phyloP scores from a whole-genome alignment of 2,797 vertebrate genomes.

The Eulemur albifrons region DNA sequence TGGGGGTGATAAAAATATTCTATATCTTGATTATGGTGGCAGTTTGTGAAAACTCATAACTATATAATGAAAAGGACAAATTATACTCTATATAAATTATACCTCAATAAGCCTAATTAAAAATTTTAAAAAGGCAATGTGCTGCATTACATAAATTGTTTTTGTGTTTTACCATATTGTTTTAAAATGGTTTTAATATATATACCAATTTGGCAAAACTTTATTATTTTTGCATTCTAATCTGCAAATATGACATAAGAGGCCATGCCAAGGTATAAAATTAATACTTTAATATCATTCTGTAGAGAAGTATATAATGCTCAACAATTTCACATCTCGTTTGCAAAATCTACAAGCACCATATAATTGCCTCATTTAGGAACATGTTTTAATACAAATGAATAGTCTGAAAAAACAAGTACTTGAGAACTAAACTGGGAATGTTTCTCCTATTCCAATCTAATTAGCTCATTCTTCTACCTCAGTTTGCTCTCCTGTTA shows the following conservation, averaged over 20 bases:
- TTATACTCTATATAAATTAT: not conserved
- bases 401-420: slow-evolving; percentile 56
- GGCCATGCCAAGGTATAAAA: slow-evolving; percentile 64
- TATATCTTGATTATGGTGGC: not conserved
- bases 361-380: slow-evolving; percentile 58
- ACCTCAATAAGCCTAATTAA: not conserved
- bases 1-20: not conserved
- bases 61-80: not conserved
- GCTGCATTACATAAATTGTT: not conserved
- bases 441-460: slow-evolving; percentile 32
- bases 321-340: slow-evolving; percentile 56
- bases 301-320: not conserved
- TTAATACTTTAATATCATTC: slow-evolving; percentile 78
- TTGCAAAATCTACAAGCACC: slow-evolving; percentile 64
- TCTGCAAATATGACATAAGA: slow-evolving; percentile 60
- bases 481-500: slow-evolving; percentile 63
- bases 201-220: slow-evolving; percentile 51
- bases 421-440: slow-evolving; percentile 36
- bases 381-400: slow-evolving; percentile 74
- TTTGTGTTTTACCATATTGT: not conserved
- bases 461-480: slow-evolving; percentile 77
- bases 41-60: not conserved
- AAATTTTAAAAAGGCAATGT: not conserved
- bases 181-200: not conserved
- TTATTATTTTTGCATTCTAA: slow-evolving; percentile 47